A percentile compares a stretch with the other conserved stretches of the same genome.
These are phyloP conservation scores for Nymphalis io DNA, from an alignment of 1,140 invertebrate genomes.

Conservation along the genomic window DNA sequence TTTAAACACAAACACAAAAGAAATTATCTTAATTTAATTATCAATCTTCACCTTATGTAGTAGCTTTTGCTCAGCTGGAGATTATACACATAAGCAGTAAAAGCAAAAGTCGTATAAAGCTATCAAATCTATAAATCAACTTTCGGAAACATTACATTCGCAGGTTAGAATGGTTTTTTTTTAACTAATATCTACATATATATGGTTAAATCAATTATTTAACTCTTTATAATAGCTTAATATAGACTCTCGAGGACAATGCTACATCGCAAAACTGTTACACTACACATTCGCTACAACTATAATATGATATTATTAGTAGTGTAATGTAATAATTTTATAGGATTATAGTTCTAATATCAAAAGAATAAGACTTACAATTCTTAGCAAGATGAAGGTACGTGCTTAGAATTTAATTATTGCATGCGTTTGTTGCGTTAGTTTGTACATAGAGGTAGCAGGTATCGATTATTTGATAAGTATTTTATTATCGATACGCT, in stretches of 20 bases:
- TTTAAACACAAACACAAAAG: too few species aligned
- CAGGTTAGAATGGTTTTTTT: too few species aligned
- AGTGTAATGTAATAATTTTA: not conserved
- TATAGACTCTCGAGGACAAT: constrained; percentile 17
- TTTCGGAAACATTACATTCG: too few species aligned
- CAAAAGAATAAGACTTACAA: not conserved
- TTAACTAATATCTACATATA: too few species aligned
- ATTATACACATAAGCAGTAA: too few species aligned
- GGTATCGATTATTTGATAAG: constrained; percentile 75
- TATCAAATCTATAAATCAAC: too few species aligned
- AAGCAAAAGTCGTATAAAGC: too few species aligned
- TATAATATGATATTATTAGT: constrained; percentile 3
- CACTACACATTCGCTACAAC: not conserved
- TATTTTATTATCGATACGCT: constrained; percentile 52
- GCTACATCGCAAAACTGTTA: constrained; percentile 8
- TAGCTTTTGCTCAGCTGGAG: too few species aligned
- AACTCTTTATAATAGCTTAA: constrained; percentile 2
- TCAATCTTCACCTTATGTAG: too few species aligned
- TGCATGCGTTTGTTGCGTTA: constrained; percentile 36
- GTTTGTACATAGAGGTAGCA: constrained; percentile 38
- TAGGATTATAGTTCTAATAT: constrained; percentile 1
- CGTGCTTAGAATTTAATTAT: constrained; percentile 28
- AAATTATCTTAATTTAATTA: too few species aligned
- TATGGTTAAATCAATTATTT: not conserved
- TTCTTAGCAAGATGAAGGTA: not conserved